Conservation (phyloP, 2,797 vertebrate genomes). For the Gymnodraco acuticeps region DNA sequence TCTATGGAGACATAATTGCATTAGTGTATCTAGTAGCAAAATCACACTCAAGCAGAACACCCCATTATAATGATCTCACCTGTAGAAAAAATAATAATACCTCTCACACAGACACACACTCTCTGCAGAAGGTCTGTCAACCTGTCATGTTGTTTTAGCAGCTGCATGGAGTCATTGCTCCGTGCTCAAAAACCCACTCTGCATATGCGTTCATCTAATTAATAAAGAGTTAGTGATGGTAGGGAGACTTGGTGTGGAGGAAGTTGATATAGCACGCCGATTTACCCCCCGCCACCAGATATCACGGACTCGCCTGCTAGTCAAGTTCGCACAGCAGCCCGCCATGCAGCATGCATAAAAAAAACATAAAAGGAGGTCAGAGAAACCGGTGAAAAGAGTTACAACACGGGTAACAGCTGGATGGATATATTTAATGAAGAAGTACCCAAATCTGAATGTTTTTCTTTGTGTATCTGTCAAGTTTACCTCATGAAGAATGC, state of each 20-base stretch:
- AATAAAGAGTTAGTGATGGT: slow-evolving; percentile 67
- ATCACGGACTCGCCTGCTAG: slow-evolving; percentile 65
- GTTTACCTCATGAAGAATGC: neutral
- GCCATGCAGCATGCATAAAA: slow-evolving; percentile 41
- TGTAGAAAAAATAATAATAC: slow-evolving; percentile 23
- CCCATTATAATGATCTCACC: slow-evolving; percentile 23
- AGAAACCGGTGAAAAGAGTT: slow-evolving; percentile 56
- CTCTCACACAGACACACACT: slow-evolving; percentile 5
- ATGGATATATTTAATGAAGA: slow-evolving; percentile 46
- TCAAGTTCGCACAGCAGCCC: slow-evolving; percentile 65
- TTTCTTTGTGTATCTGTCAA: neutral
- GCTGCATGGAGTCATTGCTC: slow-evolving; percentile 43
- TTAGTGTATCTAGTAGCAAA: neutral
- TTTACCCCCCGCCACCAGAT: slow-evolving; percentile 73
- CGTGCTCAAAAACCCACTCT: slow-evolving; percentile 33
- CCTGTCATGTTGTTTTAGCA: slow-evolving; percentile 48
- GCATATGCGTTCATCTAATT: slow-evolving; percentile 62
- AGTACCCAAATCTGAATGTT: neutral
- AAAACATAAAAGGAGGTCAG: slow-evolving; percentile 60
- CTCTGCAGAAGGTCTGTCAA: slow-evolving; percentile 33
- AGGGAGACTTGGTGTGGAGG: slow-evolving; percentile 35
- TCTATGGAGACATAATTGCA: neutral
- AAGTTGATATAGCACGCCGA: slow-evolving; percentile 67
- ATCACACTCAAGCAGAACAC: slow-evolving; percentile 13
- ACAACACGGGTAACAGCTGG: slow-evolving; percentile 47